These are phyloP conservation scores for Nemopilema nomurai DNA, from an alignment of 30 jellyfish, hydroid and myxozoan species.

Conservation along the genomic window DNA sequence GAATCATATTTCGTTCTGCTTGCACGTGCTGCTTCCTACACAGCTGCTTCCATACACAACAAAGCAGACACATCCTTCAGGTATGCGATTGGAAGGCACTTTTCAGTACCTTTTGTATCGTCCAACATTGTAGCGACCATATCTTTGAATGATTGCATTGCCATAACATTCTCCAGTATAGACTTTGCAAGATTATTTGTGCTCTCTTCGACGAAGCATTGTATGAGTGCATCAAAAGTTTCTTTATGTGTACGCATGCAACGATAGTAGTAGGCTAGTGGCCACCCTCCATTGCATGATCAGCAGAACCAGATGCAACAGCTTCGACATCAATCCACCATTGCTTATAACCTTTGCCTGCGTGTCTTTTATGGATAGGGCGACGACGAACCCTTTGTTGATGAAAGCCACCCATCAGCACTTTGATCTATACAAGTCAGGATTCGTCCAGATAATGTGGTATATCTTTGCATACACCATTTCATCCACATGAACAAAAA, in stretches of 20 bases:
- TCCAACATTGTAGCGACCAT: slow-evolving; percentile 18
- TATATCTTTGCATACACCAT: slow-evolving; percentile 17
- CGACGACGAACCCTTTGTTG: slow-evolving; percentile 30
- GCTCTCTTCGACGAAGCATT: slow-evolving; percentile 4
- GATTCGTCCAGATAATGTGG: slow-evolving; percentile 6
- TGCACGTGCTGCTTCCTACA: slow-evolving; percentile 46
- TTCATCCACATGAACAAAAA: slow-evolving; percentile 20
- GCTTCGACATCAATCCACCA: slow-evolving; percentile 58
- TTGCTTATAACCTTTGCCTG: slow-evolving; percentile 55
- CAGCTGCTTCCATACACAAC: slow-evolving; percentile 54
- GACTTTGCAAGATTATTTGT: slow-evolving; percentile 1
- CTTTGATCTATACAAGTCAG: background rate
- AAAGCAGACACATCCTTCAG: slow-evolving; percentile 44
- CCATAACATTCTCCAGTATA: slow-evolving; percentile 26
- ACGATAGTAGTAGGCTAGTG: slow-evolving; percentile 53
- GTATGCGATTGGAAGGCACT: slow-evolving; percentile 21
- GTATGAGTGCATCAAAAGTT: slow-evolving; percentile 35
- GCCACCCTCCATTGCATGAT: slow-evolving; percentile 33
- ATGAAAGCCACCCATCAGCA: slow-evolving; percentile 33
- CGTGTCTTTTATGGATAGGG: slow-evolving; percentile 28
- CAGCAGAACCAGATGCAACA: slow-evolving; percentile 56
- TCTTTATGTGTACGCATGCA: slow-evolving; percentile 53
- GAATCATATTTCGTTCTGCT: slow-evolving; percentile 47
- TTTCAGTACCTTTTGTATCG: slow-evolving; percentile 25
- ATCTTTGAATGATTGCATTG: background rate